Conservation (phyloP, 2,797 vertebrate genomes). For the Schizopygopsis pylzovi region DNA sequence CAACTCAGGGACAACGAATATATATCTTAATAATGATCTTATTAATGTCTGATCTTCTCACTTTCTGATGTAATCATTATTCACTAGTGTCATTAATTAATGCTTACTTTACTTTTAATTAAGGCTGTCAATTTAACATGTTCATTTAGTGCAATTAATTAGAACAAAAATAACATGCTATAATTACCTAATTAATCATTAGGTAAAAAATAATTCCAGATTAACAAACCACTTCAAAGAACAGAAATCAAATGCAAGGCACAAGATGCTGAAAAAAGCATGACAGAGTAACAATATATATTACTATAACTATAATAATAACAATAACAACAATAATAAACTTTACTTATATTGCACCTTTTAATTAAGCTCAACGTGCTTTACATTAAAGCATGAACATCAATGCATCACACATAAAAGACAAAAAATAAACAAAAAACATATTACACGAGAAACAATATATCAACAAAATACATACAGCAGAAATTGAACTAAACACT, state of each 20-base stretch:
- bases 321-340: background rate
- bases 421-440: background rate
- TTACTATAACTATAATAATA: background rate
- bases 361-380: background rate
- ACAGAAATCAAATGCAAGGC: background rate
- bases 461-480: background rate
- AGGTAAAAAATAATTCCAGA: background rate
- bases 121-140: background rate
- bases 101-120: background rate
- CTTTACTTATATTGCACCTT: background rate
- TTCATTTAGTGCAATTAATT: background rate
- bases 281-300: background rate
- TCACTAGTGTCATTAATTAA: background rate
- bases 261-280: background rate
- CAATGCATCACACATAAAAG: background rate
- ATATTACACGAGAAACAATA: background rate
- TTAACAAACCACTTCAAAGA: background rate
- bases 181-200: background rate
- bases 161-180: background rate
- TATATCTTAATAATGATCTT: background rate
- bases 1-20: background rate
- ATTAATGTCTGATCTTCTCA: background rate
- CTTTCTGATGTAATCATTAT: background rate
- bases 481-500: background rate
- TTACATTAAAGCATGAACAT: background rate